These are phyloP conservation scores for Plagodis dolabraria DNA, from an alignment of 2,888 invertebrate species.

Conservation along the genomic window DNA sequence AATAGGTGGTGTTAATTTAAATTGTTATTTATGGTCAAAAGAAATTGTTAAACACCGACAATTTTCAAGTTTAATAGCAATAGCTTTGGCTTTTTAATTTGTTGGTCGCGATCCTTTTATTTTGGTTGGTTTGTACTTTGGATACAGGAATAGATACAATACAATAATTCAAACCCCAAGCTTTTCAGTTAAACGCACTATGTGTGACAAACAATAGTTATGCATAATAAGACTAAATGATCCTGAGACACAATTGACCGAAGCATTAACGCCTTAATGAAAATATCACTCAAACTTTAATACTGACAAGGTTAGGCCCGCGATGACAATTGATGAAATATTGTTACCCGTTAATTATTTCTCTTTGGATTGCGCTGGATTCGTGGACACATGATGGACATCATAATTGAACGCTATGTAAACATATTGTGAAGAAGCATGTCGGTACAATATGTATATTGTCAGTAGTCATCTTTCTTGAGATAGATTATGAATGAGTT, in stretches of 20 bases:
- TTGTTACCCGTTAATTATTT: conserved; percentile 18
- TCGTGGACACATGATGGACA: conserved; percentile 18
- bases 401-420: conserved; percentile 30
- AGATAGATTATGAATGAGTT: no score
- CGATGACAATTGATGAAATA: not conserved
- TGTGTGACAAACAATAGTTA: not conserved
- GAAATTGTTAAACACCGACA: no score
- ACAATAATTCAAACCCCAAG: no score
- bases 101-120: no score
- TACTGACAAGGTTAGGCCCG: not conserved
- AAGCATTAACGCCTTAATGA: not conserved
- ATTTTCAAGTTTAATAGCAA: no score
- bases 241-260: not conserved
- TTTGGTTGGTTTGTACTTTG: no score
- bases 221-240: no score
- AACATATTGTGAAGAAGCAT: conserved; percentile 6
- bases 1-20: no score
- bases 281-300: not conserved
- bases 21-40: no score
- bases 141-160: no score
- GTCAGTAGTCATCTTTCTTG: not conserved
- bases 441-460: not conserved
- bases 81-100: no score
- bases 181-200: not conserved
- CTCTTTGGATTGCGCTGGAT: conserved; percentile 5